Base-by-base conservation (phyloP, 2,113 vertebrate genomes). In the Larimichthys polyactis region DNA sequence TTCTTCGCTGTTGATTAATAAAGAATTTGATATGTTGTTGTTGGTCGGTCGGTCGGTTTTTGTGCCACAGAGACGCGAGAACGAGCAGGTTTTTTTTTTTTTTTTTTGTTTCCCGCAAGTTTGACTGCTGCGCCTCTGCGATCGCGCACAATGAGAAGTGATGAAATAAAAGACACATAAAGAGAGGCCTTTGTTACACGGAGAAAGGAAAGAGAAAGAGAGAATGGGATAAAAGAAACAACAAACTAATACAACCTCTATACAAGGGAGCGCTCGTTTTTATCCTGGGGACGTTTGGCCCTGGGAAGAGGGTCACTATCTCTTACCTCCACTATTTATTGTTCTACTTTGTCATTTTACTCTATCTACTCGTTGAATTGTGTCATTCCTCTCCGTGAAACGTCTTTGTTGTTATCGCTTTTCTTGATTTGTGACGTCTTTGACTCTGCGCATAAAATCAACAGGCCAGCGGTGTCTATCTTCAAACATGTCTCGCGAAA, bases 151-250 rank as follows among this genome's bases (percentile, higher is more conserved):
- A 89, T 83, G 78, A 74, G 71, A n/a, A 11, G 48, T 48, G 76
- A 87, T 82, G 65, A 77, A 82, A 84, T 82, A 60, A 85, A 73
- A 84, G 82, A 81, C 72, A 65, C 65, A 88, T 71, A 79, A 87
- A 79, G 59, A 69, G 46, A 27, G 40, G 40, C 73, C 63, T 82
- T 89, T 81, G 54, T 82, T 44, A n/a, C 24, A 44, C 1, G 6
- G 57, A 58, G 55, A 32, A 62, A 55, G 8, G 19, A 71, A 79
- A 12, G 5, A 15, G 16, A n/a, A n/a, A 5, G 48, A 36, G 36
- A 9, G 36, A 12, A 14, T 4, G 59, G 68, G 48, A 76, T 20
- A 75, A 80, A 85, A 57, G 32, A 64, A 72, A 19, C 14, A 79
- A 65, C 54, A 81, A 71, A 82, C 12, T 29, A 55, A 81, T 57